These are phyloP conservation scores for Lochmaea capreae DNA, from an alignment of 2,888 invertebrate genomes.

Conservation along the genomic window DNA sequence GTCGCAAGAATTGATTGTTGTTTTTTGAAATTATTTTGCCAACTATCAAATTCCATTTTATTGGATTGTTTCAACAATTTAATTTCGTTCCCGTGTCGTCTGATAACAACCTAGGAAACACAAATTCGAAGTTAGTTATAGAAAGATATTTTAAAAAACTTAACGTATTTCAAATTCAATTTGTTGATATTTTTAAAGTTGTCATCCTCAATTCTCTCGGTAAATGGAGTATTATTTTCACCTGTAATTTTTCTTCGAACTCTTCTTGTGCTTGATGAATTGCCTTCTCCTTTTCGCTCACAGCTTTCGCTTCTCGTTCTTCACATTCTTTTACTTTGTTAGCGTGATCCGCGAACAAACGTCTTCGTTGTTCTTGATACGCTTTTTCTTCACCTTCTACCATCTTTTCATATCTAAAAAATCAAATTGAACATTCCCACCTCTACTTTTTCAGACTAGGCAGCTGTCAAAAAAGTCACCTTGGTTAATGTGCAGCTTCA, in stretches of 20 bases:
- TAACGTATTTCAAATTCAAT: not conserved
- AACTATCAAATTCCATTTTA: conserved; percentile 73
- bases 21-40: conserved; percentile 72
- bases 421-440: not conserved
- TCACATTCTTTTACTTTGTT: conserved; percentile 66
- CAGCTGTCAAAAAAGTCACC: no score
- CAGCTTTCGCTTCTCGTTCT: conserved; percentile 63
- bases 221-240: conserved; percentile 35
- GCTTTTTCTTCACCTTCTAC: conserved; percentile 69
- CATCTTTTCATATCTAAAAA: conserved; percentile 68
- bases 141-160: no score
- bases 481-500: not conserved
- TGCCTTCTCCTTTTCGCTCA: conserved; percentile 66
- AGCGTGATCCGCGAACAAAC: conserved; percentile 67
- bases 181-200: not conserved
- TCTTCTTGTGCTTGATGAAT: conserved; percentile 67
- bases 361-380: conserved; percentile 69
- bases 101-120: conserved; percentile 58
- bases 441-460: no score
- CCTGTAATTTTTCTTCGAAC: conserved; percentile 68
- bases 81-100: conserved; percentile 68
- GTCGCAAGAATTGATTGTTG: conserved; percentile 72
- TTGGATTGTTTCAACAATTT: conserved; percentile 72
- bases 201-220: not conserved
- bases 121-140: not conserved